These are phyloP conservation scores for Steinernema scapterisci DNA, from an alignment of 2,888 invertebrate genomes.

Conservation along the genomic window DNA sequence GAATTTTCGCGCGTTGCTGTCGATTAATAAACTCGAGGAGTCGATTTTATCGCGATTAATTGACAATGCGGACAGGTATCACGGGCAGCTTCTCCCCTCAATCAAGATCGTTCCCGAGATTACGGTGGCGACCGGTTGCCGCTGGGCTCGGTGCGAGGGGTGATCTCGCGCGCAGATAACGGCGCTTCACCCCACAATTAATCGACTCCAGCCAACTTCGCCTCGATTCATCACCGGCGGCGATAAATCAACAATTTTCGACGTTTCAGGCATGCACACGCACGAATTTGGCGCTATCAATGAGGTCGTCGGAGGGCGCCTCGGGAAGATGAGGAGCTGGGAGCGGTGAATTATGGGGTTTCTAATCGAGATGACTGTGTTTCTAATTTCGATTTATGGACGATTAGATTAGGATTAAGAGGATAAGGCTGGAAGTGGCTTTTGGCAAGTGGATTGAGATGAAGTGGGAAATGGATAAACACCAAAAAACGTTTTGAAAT, in stretches of 20 bases:
- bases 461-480: too few species aligned
- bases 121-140: constrained; percentile 17
- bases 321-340: not conserved
- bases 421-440: too few species aligned
- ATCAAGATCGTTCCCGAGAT: constrained; percentile 11
- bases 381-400: not conserved
- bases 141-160: not conserved
- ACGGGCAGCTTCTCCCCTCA: constrained; percentile 8
- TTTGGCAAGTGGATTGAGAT: too few species aligned
- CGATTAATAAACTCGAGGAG: not conserved
- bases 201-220: not conserved
- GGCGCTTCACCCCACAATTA: constrained; percentile 24
- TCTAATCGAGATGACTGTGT: not conserved
- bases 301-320: not conserved
- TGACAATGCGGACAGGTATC: constrained; percentile 9
- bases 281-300: constrained; percentile 14
- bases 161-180: constrained; percentile 30
- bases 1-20: constrained; percentile 15
- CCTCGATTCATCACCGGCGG: constrained; percentile 6
- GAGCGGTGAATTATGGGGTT: not conserved
- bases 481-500: too few species aligned
- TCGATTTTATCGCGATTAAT: constrained; percentile 15
- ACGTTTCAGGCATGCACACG: constrained; percentile 21
- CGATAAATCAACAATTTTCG: constrained; percentile 20
- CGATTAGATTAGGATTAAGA: not conserved